Evolutionary conservation across 2,888 invertebrate species (phyloP).

Genomic region (Eledone cirrhosa): DNA sequence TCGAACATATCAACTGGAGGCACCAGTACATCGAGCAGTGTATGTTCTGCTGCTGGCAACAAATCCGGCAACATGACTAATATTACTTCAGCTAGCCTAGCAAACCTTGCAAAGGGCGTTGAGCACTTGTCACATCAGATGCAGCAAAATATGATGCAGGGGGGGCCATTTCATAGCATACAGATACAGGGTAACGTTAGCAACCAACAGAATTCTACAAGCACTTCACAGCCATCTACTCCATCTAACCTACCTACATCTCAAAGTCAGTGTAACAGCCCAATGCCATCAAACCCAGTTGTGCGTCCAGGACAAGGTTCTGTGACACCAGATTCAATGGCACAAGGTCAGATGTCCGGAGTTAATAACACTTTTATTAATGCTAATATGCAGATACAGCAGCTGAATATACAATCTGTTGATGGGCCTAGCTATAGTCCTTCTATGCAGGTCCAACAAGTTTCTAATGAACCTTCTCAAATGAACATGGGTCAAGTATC

Average conservation of each 20-base stretch:
- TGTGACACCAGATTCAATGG: slow-evolving; percentile 32
- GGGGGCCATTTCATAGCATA: slow-evolving; percentile 66
- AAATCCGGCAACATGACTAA: slow-evolving; percentile 53
- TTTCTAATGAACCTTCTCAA: slow-evolving; percentile 51
- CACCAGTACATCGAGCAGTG: slow-evolving; percentile 10
- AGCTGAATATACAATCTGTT: slow-evolving; percentile 69
- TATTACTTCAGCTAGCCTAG: slow-evolving; percentile 65
- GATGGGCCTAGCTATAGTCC: slow-evolving; percentile 52
- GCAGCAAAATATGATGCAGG: slow-evolving; percentile 67
- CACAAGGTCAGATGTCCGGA: slow-evolving; percentile 56
- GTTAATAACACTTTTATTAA: slow-evolving; percentile 70
- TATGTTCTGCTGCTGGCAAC: neutral
- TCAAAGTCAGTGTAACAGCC: slow-evolving; percentile 33
- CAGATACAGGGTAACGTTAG: slow-evolving; percentile 59
- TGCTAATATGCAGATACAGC: slow-evolving; percentile 69
- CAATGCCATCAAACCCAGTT: slow-evolving; percentile 31
- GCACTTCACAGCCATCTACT: slow-evolving; percentile 14
- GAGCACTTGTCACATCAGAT: slow-evolving; percentile 66
- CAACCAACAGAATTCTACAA: slow-evolving; percentile 42
- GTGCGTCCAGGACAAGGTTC: slow-evolving; percentile 31
- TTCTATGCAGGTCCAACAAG: slow-evolving; percentile 60
- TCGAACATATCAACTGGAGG: slow-evolving; percentile 30
- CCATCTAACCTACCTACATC: slow-evolving; percentile 26
- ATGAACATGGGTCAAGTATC: slow-evolving; percentile 37
- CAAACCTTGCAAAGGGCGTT: slow-evolving; percentile 66